Conservation (phyloP, 2,797 vertebrate species). For the Poeciliopsis paucimaculata region DNA sequence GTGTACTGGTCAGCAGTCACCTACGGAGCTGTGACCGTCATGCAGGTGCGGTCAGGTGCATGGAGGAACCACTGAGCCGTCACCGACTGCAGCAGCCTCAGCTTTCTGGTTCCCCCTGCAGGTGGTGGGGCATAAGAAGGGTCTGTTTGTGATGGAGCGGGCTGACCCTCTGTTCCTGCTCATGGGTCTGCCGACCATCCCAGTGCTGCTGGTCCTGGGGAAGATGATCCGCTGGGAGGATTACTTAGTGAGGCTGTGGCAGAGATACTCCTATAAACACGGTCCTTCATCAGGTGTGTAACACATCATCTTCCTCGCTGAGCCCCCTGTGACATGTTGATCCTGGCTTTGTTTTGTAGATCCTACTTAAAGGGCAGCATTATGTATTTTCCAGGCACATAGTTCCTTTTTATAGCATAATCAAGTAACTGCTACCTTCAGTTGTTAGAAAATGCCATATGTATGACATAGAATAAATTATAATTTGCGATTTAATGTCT, state of each 20-base stretch:
- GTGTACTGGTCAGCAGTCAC: slow-evolving; percentile 85
- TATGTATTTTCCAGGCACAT: no score
- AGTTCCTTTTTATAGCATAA: no score
- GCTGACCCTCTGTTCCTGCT: slow-evolving; percentile 83
- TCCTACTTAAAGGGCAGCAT: background rate
- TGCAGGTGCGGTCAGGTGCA: slow-evolving; percentile 83
- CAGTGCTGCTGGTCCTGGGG: slow-evolving; percentile 80
- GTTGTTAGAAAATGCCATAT: no score
- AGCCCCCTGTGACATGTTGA: background rate
- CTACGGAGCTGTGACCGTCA: slow-evolving; percentile 84
- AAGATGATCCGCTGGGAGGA: slow-evolving; percentile 87
- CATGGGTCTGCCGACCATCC: slow-evolving; percentile 84
- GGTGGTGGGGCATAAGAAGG: slow-evolving; percentile 85
- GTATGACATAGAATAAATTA: no score
- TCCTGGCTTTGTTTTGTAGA: background rate
- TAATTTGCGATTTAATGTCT: no score
- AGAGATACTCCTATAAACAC: slow-evolving; percentile 68
- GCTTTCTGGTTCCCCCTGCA: slow-evolving; percentile 27
- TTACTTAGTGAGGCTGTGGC: slow-evolving; percentile 80
- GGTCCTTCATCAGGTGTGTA: slow-evolving; percentile 50
- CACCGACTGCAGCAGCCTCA: background rate
- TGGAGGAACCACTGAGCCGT: background rate
- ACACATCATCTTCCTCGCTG: background rate
- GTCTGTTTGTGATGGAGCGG: slow-evolving; percentile 81
- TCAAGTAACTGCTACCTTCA: no score